Percentiles rank a stretch among this genome's conserved stretches.
These are phyloP conservation scores for Xiphophorus hellerii DNA, from an alignment of 2,113 vertebrate genomes.

Conservation along the genomic window DNA sequence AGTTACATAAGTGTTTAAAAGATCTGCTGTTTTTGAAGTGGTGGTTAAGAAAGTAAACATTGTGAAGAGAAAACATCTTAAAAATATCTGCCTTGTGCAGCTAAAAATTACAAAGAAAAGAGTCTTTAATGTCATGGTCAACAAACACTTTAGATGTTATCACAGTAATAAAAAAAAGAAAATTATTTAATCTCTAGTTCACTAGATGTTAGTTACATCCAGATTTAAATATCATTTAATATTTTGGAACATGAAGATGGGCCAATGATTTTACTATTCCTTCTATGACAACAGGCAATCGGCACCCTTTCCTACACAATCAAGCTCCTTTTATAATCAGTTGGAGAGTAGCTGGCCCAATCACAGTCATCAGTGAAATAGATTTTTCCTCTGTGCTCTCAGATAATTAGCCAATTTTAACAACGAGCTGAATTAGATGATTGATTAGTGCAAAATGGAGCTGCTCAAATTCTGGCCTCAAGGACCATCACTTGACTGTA, in stretches of 20 bases:
- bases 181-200: neutral
- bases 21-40: neutral
- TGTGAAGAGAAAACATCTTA: neutral
- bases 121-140: neutral
- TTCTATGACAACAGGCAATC: constrained; percentile 1
- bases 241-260: constrained; percentile 17
- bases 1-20: neutral
- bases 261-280: constrained; percentile 14
- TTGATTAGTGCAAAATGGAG: constrained; percentile 66
- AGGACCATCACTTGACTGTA: constrained; percentile 50
- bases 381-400: constrained; percentile 48
- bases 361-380: constrained; percentile 66
- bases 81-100: neutral
- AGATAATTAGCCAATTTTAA: constrained; percentile 74
- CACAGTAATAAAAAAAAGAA: neutral
- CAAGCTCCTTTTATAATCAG: constrained; percentile 70
- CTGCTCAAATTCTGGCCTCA: constrained; percentile 29
- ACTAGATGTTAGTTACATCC: neutral
- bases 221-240: constrained; percentile 16
- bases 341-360: constrained; percentile 64
- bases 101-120: neutral
- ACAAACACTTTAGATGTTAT: neutral
- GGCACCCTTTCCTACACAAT: constrained; percentile 43
- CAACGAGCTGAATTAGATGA: constrained; percentile 53
- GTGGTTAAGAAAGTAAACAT: neutral